These are phyloP conservation scores for Peromyscus attwateri DNA, from an alignment of 2,797 vertebrate species.

Conservation along the genomic window DNA sequence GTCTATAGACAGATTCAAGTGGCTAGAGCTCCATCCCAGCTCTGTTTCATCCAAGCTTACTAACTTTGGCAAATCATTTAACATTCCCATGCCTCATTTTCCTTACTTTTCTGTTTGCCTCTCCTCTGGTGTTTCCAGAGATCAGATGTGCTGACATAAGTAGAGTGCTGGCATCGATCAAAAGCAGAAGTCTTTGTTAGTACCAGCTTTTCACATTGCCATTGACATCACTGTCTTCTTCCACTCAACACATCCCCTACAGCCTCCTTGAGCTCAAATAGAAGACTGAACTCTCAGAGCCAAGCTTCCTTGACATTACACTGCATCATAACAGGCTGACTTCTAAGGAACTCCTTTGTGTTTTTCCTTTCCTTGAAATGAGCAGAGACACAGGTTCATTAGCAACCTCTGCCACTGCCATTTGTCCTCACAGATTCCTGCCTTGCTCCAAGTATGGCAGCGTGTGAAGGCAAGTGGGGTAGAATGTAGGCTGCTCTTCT, in stretches of 20 bases:
- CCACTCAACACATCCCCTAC: not conserved
- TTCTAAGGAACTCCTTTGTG: not conserved
- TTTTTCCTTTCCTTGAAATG: slow-evolving; percentile 40
- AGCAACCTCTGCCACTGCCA: not conserved
- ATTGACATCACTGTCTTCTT: not conserved
- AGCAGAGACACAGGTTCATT: not conserved
- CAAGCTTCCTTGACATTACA: not conserved
- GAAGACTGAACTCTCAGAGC: not conserved
- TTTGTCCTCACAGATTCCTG: not conserved
- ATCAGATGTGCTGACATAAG: not conserved
- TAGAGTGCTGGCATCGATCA: not conserved
- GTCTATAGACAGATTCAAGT: not conserved
- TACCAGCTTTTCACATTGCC: not conserved
- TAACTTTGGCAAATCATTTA: not conserved
- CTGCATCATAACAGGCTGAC: not conserved
- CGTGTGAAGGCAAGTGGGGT: not conserved
- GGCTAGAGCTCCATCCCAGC: not conserved
- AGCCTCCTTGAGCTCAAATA: not conserved
- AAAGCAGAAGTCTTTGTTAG: not conserved
- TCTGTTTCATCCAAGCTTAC: not conserved
- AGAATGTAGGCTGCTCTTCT: not conserved
- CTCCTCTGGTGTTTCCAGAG: not conserved
- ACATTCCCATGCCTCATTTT: not conserved
- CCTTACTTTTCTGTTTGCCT: not conserved
- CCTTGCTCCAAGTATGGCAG: not conserved